Evolutionary conservation across 2,113 vertebrate genomes (phyloP).

Genomic region (Melanostigma gelatinosum): DNA sequence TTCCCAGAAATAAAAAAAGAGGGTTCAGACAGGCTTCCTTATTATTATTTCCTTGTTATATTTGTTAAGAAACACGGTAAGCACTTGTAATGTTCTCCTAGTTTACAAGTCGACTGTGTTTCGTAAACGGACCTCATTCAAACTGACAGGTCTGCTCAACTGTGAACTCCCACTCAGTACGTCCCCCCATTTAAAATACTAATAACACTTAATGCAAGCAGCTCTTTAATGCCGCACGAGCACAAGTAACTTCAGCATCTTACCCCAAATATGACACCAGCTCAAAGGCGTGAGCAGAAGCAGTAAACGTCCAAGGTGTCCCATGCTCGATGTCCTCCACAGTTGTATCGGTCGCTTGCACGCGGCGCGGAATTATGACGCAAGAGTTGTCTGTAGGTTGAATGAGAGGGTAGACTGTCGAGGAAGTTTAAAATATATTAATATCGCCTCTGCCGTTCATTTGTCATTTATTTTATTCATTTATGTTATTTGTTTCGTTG

Average conservation of each 20-base stretch:
- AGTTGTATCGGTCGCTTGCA: not conserved
- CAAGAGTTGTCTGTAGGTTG: not conserved
- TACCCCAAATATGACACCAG: conserved; percentile 45
- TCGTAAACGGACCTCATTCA: conserved; percentile 32
- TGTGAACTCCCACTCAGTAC: not conserved
- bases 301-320: conserved; percentile 57
- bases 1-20: not conserved
- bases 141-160: not conserved
- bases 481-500: not conserved
- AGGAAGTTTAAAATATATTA: not conserved
- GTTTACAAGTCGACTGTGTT: not conserved
- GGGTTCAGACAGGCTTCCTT: not conserved
- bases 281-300: conserved; percentile 23
- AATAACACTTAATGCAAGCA: not conserved
- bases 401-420: not conserved
- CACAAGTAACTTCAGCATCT: not conserved
- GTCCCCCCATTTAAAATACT: not conserved
- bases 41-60: too few relatives aligned
- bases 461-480: not conserved
- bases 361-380: conserved; percentile 73
- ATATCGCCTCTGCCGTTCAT: too few relatives aligned
- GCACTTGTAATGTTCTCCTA: too few relatives aligned
- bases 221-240: not conserved
- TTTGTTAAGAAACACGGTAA: not conserved
- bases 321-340: conserved; percentile 70